Evolutionary conservation across 1,140 invertebrate species (phyloP), one percentile per base, ranked within the genome.

Genomic region (Megalopta genalis): DNA sequence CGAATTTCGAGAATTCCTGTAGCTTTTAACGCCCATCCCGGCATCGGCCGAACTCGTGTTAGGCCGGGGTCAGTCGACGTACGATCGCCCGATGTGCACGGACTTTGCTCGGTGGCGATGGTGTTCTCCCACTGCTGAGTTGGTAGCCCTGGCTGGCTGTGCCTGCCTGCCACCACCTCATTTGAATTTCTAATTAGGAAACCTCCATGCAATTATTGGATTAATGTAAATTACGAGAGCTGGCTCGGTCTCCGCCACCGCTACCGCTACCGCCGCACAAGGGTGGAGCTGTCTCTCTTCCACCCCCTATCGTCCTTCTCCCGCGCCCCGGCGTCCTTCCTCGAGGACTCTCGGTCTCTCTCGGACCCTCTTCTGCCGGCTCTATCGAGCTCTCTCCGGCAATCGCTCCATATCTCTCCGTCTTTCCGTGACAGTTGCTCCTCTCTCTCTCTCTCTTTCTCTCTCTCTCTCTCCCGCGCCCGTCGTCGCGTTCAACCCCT

Each of bases 171-270:
- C 95, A 95, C 95, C 95, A 95, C 94, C 96, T 96, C 95, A 97
- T 97, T 96, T 96, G 96, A 96, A 96, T 96, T 96, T 96, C 95
- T 97, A 96, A 97, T 96, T 96, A 96, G 96, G 95, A 96, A 96
- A 96, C 95, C 95, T 96, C 95, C 95, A 96, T 96, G 96, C 96
- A 97, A 96, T 97, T 97, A 97, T 97, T 96, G 96, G 96, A 97
- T 97, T 97, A 97, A 97, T 97, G 96, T 96, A 97, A 97, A 97
- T 97, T 96, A 96, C 95, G 95, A 95, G 95, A 95, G 95, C 95
- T 95, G 94, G 93, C 93, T 94, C 94, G 94, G 94, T 94, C 94
- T 94, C 90, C 90, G 89, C 88, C 86, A 90, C 88, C 88, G 88
- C 89, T 88, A 88, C 86, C 87, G 85, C 91, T 87, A 91, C 89